These are phyloP conservation scores for Globicephala melas DNA, from an alignment of 2,113 vertebrate species.

Conservation along the genomic window DNA sequence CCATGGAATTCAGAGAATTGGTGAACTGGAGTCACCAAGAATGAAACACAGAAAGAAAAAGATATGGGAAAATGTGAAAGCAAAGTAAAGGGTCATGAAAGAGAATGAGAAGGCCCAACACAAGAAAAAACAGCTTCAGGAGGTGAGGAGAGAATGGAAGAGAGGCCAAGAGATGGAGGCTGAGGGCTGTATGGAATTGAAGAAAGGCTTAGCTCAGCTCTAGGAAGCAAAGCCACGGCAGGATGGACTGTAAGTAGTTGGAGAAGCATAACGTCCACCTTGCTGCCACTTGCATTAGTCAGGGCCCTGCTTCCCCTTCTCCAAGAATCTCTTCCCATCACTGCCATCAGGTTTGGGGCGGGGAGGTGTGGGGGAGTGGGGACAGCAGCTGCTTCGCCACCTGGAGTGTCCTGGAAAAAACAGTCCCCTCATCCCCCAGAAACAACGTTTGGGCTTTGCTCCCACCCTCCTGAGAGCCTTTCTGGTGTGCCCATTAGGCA, in stretches of 20 bases:
- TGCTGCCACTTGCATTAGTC: rapidly evolving
- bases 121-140: background rate
- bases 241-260: background rate
- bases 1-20: background rate
- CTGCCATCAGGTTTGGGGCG: background rate
- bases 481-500: background rate
- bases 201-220: background rate
- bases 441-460: background rate
- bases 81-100: background rate
- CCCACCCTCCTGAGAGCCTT: background rate
- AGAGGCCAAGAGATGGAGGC: background rate
- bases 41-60: background rate
- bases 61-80: background rate
- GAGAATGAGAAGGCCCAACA: background rate
- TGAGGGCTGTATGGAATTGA: background rate
- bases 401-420: background rate
- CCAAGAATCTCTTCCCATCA: background rate
- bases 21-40: background rate
- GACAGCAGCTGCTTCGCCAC: background rate
- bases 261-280: background rate
- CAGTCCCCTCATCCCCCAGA: background rate
- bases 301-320: background rate
- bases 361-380: background rate
- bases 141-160: background rate
- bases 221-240: background rate